phyloP scores from a whole-genome alignment of 1,140 invertebrate genomes.

The Gonioctena quinquepunctata region DNA sequence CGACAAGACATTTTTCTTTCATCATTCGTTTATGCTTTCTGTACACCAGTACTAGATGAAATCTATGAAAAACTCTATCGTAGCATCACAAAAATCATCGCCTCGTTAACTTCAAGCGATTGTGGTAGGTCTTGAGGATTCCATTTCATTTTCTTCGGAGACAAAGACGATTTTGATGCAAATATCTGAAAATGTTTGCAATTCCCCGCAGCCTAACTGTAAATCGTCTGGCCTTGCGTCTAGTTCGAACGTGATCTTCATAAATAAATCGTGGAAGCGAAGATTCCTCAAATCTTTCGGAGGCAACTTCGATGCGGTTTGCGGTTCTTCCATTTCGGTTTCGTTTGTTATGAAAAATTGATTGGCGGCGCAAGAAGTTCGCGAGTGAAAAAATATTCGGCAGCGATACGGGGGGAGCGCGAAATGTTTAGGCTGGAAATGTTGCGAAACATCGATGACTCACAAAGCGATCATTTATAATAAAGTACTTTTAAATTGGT shows the following conservation, averaged over 20 bases:
- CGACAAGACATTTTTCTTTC: no score
- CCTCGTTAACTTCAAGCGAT: no score
- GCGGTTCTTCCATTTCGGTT: neutral
- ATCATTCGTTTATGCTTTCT: no score
- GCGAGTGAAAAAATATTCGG: neutral
- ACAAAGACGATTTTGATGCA: neutral
- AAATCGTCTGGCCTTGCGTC: constrained; percentile 1
- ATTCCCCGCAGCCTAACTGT: neutral
- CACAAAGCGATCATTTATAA: no score
- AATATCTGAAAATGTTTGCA: neutral
- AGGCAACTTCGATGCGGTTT: neutral
- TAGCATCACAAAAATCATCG: no score
- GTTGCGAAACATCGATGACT: no score
- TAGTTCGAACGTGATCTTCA: neutral
- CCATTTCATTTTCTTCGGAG: neutral
- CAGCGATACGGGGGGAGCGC: neutral
- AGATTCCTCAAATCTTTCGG: constrained; percentile 3
- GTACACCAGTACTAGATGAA: no score
- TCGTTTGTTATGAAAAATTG: constrained; percentile 1
- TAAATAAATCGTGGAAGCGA: constrained; percentile 3
- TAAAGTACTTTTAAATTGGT: no score
- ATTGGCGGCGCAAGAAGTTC: neutral
- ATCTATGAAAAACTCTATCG: no score
- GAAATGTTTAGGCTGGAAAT: no score
- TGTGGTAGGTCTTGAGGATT: neutral